Conservation (phyloP, 2,888 invertebrate genomes). For the Habroteleia sp. region DNA sequence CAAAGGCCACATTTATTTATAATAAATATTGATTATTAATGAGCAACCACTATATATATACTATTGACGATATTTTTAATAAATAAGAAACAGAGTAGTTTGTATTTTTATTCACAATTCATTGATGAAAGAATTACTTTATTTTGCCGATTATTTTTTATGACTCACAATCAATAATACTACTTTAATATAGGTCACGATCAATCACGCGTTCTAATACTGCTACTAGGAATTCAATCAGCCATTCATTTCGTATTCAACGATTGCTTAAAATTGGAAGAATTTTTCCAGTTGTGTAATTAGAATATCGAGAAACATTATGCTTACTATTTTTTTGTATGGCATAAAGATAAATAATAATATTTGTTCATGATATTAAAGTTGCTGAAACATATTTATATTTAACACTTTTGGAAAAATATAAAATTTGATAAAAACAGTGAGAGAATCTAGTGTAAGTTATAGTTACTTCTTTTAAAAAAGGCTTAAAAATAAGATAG, state of each 20-base stretch:
- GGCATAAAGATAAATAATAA: too few species aligned
- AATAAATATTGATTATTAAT: too few species aligned
- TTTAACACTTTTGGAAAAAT: too few species aligned
- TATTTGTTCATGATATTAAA: too few species aligned
- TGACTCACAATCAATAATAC: conserved; percentile 39
- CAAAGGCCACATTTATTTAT: too few species aligned
- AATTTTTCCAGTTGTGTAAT: conserved; percentile 5
- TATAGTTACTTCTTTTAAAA: too few species aligned
- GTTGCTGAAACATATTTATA: too few species aligned
- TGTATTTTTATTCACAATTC: conserved; percentile 33
- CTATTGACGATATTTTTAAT: conserved; percentile 32
- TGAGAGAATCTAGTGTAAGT: too few species aligned
- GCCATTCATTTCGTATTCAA: conserved; percentile 20
- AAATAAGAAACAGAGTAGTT: conserved; percentile 35
- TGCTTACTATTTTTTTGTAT: background rate
- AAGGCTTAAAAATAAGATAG: too few species aligned
- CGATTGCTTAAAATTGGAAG: conserved; percentile 1
- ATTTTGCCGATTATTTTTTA: conserved; percentile 39
- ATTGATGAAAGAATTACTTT: conserved; percentile 44
- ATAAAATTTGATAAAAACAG: too few species aligned
- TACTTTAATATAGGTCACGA: conserved; percentile 46
- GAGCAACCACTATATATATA: too few species aligned
- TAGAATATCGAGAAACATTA: conserved; percentile 13
- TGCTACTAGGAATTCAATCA: conserved; percentile 28
- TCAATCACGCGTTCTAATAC: conserved; percentile 37